phyloP scores from a whole-genome alignment of 2,888 invertebrate genomes.

The Nemotelus nigrinus region DNA sequence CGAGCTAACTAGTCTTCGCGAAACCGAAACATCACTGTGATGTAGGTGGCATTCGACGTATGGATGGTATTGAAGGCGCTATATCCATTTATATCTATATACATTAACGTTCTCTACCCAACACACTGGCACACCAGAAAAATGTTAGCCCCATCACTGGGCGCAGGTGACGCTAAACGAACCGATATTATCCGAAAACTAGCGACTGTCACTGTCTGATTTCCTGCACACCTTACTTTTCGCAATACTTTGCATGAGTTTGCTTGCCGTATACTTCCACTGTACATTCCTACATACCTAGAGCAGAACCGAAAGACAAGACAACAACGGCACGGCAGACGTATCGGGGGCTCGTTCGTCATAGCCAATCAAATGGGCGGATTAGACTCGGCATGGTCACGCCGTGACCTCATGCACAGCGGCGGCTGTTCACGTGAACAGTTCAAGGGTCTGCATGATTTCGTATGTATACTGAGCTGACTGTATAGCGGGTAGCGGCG shows the following conservation, averaged over 20 bases:
- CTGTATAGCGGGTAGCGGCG: background rate
- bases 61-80: background rate
- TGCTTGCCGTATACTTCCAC: no score
- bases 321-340: constrained; percentile 53
- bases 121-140: background rate
- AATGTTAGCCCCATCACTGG: background rate
- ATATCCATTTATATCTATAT: constrained; percentile 4
- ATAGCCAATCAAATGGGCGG: constrained; percentile 69
- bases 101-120: background rate
- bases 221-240: constrained; percentile 26
- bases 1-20: no score
- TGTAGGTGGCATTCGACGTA: constrained; percentile 3
- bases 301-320: background rate
- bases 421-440: constrained; percentile 73
- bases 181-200: constrained; percentile 49
- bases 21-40: background rate
- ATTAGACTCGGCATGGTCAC: constrained; percentile 68
- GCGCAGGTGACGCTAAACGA: background rate
- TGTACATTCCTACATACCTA: no score
- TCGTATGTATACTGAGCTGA: constrained; percentile 19
- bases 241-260: no score
- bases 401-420: constrained; percentile 79
- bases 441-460: constrained; percentile 61
- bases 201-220: constrained; percentile 39
- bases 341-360: constrained; percentile 75